Percentiles rank a stretch among this genome's conserved stretches.
These are phyloP conservation scores for Dendrocopos noguchii DNA, from an alignment of 2,113 vertebrate species.

Conservation along the genomic window DNA sequence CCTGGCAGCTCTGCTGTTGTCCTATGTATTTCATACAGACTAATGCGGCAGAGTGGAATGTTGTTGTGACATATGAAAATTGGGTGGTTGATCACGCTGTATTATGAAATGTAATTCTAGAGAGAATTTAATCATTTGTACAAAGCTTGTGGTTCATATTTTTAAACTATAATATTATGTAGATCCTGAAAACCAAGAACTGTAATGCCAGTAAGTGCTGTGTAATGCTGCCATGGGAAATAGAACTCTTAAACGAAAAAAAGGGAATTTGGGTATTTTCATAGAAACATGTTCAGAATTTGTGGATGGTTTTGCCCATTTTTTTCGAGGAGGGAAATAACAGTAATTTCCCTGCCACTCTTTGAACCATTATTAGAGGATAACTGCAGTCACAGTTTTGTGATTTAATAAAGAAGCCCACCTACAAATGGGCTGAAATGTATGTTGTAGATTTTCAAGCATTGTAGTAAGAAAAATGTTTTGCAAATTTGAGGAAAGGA, in stretches of 20 bases:
- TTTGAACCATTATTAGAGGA: neutral
- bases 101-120: neutral
- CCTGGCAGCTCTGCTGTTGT: neutral
- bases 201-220: neutral
- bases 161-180: neutral
- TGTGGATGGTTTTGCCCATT: neutral
- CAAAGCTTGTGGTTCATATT: neutral
- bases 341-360: constrained; percentile 33
- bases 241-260: neutral
- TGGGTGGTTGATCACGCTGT: neutral
- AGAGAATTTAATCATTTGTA: neutral
- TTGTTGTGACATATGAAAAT: neutral
- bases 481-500: constrained; percentile 14
- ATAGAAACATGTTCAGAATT: constrained; percentile 6
- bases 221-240: neutral
- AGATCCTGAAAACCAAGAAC: neutral
- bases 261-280: neutral
- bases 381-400: neutral
- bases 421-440: neutral
- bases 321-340: constrained; percentile 13
- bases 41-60: neutral
- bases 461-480: neutral
- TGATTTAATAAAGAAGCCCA: constrained; percentile 29
- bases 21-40: neutral
- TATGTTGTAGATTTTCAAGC: neutral